phyloP scores from a whole-genome alignment of 2,888 invertebrate species.

The Schrankia costaestrigalis region DNA sequence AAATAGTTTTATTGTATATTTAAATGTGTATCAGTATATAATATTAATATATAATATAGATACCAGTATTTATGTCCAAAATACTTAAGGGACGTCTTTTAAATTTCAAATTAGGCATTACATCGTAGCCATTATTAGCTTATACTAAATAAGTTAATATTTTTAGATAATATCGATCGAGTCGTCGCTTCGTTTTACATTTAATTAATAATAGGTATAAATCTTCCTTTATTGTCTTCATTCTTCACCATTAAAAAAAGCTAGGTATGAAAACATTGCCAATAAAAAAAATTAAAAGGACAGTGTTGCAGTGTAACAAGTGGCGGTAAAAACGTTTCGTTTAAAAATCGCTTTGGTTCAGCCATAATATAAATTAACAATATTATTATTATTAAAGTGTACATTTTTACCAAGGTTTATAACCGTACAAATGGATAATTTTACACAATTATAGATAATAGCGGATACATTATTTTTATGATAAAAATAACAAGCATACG shows the following conservation, averaged over 20 bases:
- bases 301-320: slow-evolving; percentile 64
- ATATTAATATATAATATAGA: background rate
- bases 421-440: slow-evolving; percentile 58
- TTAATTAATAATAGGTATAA: slow-evolving; percentile 75
- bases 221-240: slow-evolving; percentile 79
- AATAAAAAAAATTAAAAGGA: slow-evolving; percentile 28
- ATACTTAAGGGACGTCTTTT: slow-evolving; percentile 41
- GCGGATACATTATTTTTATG: slow-evolving; percentile 29
- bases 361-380: slow-evolving; percentile 50
- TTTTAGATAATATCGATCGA: slow-evolving; percentile 68
- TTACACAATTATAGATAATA: slow-evolving; percentile 36
- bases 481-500: slow-evolving; percentile 26
- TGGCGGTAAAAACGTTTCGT: slow-evolving; percentile 63
- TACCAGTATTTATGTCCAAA: slow-evolving; percentile 40
- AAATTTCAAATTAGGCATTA: slow-evolving; percentile 47
- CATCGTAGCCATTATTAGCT: slow-evolving; percentile 54
- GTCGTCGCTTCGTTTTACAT: slow-evolving; percentile 63
- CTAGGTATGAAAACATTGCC: slow-evolving; percentile 45
- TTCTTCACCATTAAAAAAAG: slow-evolving; percentile 71
- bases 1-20: slow-evolving; percentile 15
- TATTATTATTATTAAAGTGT: slow-evolving; percentile 46
- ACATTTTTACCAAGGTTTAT: slow-evolving; percentile 60
- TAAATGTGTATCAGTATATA: no score
- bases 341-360: slow-evolving; percentile 70
- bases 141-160: slow-evolving; percentile 69